These are phyloP conservation scores for Doris montereyensis DNA, from an alignment of 2,888 invertebrate species.

Conservation along the genomic window DNA sequence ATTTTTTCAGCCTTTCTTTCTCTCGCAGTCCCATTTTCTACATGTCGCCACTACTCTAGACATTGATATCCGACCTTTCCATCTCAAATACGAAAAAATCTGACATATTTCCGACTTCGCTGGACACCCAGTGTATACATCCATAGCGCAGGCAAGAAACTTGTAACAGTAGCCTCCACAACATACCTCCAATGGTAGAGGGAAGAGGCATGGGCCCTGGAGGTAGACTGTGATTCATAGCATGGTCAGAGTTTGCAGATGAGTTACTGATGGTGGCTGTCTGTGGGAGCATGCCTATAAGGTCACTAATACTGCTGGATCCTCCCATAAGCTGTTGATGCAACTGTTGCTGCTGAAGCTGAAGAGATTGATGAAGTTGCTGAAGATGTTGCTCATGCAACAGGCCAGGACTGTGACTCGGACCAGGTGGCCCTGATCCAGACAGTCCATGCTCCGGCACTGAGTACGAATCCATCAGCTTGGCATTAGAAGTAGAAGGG, in stretches of 20 bases:
- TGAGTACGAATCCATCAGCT: conserved; percentile 35
- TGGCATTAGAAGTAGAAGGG: no score
- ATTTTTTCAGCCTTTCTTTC: no score
- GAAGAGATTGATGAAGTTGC: conserved; percentile 41
- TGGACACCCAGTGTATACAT: no score
- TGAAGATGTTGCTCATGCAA: conserved; percentile 39
- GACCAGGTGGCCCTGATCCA: conserved; percentile 15
- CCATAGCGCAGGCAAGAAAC: no score
- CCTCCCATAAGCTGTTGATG: conserved; percentile 39
- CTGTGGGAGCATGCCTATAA: conserved; percentile 42
- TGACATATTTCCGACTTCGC: no score
- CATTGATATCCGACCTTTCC: no score
- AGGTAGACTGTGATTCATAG: background rate
- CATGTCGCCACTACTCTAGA: no score
- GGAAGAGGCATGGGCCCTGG: background rate
- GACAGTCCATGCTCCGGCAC: conserved; percentile 35
- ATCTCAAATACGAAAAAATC: no score
- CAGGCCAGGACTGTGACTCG: conserved; percentile 28
- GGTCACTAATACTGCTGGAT: conserved; percentile 41
- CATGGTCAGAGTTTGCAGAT: background rate
- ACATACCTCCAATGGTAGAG: background rate
- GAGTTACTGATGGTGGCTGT: conserved; percentile 27
- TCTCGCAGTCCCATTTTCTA: no score
- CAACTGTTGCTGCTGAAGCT: conserved; percentile 41
- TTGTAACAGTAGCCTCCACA: no score